Base-by-base conservation (phyloP, 2,797 vertebrate genomes). In the Pampus argenteus region DNA sequence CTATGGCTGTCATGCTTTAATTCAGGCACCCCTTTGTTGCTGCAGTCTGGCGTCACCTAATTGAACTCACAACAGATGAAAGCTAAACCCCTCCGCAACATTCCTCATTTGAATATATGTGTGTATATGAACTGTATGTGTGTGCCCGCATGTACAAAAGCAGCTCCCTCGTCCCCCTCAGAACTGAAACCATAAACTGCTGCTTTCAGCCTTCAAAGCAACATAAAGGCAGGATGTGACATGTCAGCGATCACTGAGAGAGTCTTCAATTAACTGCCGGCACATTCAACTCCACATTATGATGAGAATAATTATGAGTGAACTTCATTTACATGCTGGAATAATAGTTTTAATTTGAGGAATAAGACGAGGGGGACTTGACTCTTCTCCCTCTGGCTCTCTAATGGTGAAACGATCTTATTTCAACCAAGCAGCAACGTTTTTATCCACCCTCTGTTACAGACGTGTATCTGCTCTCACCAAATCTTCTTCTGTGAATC, bases 41-140 rank as follows among this genome's bases (percentile, higher is more conserved):
- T 76, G 84, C 83, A 84, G 79, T 67, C 60, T 80, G 72, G 75
- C 47, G 68, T 87, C 71, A 86, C 78, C 68, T 76, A 22, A 26
- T 22, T 86, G 49, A 89, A 86, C 82, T 47, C 58, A 65, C 54
- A 63, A 26, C 56, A 71, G 69, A 81, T 82, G 58, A 83, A 88
- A 82, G 62, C 62, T 18, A 51, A 81, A 82, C 63, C 73, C 51
- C 74, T 79, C 55, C 31, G 66, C 64, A 78, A 62, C 74, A 47
- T 69, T 58, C 25, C 61, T 78, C 38, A 81, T 87, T 76, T 78
- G 31, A 78, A 83, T 76, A 17, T 71, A 54, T 55, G 73, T 15
- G 40, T 42, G 13, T 36, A 3, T 45, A 22, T 36, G 45, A 47
- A 25, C 9, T 74, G 3, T 52, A 22, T 52, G 22, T 36, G 7